A percentile compares a stretch with the other conserved stretches of the same genome.
phyloP scores from a whole-genome alignment of 2,113 vertebrate genomes.

The Craseonycteris thonglongyai region DNA sequence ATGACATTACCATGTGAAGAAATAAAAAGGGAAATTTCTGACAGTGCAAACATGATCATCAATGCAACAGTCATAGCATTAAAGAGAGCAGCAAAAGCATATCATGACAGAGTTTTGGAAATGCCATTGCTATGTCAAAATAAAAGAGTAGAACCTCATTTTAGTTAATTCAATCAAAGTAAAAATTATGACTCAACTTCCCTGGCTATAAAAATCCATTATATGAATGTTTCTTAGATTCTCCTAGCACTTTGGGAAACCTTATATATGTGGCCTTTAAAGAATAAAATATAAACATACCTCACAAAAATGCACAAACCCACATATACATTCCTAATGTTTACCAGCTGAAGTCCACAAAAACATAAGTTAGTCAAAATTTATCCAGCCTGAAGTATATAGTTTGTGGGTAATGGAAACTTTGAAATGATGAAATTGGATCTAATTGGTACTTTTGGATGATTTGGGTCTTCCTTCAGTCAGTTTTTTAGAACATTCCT shows the following conservation, averaged over 20 bases:
- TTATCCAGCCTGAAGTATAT: not conserved
- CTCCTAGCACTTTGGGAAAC: not conserved
- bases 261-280: not conserved
- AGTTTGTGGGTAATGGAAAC: not conserved
- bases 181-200: constrained; percentile 43
- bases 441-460: not conserved
- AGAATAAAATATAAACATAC: not conserved
- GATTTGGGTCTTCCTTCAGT: not conserved
- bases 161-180: constrained; percentile 48
- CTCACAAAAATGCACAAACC: not conserved
- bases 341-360: not conserved
- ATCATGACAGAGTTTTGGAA: constrained; percentile 47
- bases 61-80: constrained; percentile 33
- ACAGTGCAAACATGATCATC: constrained; percentile 12
- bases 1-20: constrained; percentile 59
- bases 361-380: not conserved
- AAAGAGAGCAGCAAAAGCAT: constrained; percentile 41
- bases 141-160: constrained; percentile 44
- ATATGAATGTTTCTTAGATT: constrained; percentile 1
- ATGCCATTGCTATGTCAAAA: constrained; percentile 46
- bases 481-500: not conserved
- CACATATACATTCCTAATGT: not conserved
- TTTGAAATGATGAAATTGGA: not conserved
- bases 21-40: constrained; percentile 52
- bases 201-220: constrained; percentile 40